Evolutionary conservation across 2,113 vertebrate species (phyloP).

Genomic region (Carassius auratus): DNA sequence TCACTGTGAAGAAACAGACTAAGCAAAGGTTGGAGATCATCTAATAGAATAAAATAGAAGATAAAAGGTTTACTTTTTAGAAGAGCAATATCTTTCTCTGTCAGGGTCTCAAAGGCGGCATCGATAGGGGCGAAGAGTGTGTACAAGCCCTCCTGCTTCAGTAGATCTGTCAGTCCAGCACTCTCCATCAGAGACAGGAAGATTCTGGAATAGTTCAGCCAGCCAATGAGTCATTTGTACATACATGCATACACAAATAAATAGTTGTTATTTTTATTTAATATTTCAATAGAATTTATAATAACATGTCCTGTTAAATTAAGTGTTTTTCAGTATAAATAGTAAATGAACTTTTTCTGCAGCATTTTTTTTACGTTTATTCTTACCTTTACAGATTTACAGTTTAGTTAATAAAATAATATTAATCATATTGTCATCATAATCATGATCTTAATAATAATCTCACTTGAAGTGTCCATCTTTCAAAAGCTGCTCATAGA

Average conservation of each 20-base stretch:
- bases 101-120: slow-evolving; percentile 86
- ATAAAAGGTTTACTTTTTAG: slow-evolving; percentile 79
- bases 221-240: no score
- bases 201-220: slow-evolving; percentile 66
- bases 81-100: slow-evolving; percentile 76
- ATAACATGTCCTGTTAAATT: no score
- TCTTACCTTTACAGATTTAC: no score
- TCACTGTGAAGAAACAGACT: neutral
- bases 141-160: slow-evolving; percentile 84
- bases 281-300: no score
- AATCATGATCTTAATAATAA: neutral
- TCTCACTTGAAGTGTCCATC: slow-evolving; percentile 92
- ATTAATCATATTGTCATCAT: neutral
- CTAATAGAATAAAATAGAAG: neutral
- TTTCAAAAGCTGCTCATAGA: slow-evolving; percentile 79
- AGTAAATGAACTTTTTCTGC: no score
- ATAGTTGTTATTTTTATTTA: no score
- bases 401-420: neutral
- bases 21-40: neutral
- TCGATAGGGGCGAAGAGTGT: slow-evolving; percentile 94
- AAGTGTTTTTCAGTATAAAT: no score
- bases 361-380: no score
- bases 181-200: slow-evolving; percentile 89
- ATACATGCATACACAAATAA: no score
- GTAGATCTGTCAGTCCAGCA: slow-evolving; percentile 85